Base-by-base conservation (phyloP, 2,888 invertebrate species). In the Drosophila paucipuncta region DNA sequence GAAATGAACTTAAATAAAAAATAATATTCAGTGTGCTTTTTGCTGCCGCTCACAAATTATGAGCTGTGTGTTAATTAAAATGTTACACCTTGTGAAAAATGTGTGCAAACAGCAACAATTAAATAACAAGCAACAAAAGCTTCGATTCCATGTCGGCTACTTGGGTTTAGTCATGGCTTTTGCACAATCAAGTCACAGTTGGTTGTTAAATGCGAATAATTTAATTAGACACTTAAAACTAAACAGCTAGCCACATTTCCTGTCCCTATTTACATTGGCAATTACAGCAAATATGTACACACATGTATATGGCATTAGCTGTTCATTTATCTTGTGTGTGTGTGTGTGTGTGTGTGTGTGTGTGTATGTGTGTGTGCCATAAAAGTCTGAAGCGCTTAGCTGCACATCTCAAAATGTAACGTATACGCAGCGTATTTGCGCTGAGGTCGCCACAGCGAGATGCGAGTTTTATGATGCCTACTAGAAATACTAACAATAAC, bases 111-210 rank as follows among this genome's bases (percentile, higher is more conserved):
- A 73, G 30, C 57, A 69, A 61, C 49, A 63, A 68, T 76, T 65
- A 83, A 89, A 73, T 66, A 77, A 65, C 71, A 68, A 66, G 49
- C 64, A 76, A 62, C 13, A 62, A 76, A 66, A 64, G 71, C 54
- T 55, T 71, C 54, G 49, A 63, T 35, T 16, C 22, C 35, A 31
- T 31, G 39, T 55, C 33, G 52, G 47, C 47, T 50, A 33, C 60
- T 55, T 85, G 65, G 75, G 76, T 70, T 85, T 83, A 83, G 86
- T 83, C 80, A 89, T 80, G 90, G 68, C 78, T 79, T 86, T 89
- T 90, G 87, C 90, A 89, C 85, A 90, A 85, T 85, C 89, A 43
- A 90, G 79, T 89, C 91, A 79, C 85, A 86, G 84, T 68, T 69
- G 74, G 47, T 68, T 73, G 89, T 85, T 90, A 86, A 90, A 81